These are phyloP conservation scores for Nestor notabilis DNA, from an alignment of 2,113 vertebrate genomes.

Conservation along the genomic window DNA sequence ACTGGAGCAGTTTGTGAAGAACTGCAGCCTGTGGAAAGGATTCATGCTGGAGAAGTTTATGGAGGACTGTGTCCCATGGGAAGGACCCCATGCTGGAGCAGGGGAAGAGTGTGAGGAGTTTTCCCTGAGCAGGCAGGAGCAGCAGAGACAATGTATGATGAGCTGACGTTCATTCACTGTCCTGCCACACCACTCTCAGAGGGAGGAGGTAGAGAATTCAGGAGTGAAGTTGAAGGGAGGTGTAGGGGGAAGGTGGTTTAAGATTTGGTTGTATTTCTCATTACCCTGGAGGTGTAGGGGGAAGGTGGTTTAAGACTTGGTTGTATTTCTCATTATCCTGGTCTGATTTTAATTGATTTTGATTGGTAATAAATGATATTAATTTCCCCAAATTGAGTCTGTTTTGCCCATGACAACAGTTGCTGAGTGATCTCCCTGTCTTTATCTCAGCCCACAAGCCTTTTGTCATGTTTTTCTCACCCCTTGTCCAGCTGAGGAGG, in stretches of 20 bases:
- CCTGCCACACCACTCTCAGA: too few species aligned
- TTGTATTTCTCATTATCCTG: background rate
- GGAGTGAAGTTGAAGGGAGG: background rate
- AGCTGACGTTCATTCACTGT: background rate
- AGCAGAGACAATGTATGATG: rapidly evolving
- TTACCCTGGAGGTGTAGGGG: background rate
- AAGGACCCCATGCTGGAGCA: background rate
- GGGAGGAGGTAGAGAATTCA: background rate
- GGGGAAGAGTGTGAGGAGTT: background rate
- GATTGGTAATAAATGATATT: background rate
- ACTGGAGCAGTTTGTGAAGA: background rate
- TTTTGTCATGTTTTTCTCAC: background rate
- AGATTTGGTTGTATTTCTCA: background rate
- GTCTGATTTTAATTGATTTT: background rate
- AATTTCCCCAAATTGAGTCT: background rate
- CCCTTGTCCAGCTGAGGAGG: background rate
- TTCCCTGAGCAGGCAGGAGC: background rate
- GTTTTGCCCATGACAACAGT: background rate
- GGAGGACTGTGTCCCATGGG: background rate
- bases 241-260: background rate
- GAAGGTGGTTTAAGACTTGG: background rate
- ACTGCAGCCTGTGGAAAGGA: background rate
- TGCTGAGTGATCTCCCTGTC: background rate
- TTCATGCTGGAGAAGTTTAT: background rate
- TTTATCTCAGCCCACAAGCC: background rate